Evolutionary conservation across 2,888 invertebrate genomes (phyloP), one percentile per base, ranked within the genome.

Genomic region (Acrobasis consociella): DNA sequence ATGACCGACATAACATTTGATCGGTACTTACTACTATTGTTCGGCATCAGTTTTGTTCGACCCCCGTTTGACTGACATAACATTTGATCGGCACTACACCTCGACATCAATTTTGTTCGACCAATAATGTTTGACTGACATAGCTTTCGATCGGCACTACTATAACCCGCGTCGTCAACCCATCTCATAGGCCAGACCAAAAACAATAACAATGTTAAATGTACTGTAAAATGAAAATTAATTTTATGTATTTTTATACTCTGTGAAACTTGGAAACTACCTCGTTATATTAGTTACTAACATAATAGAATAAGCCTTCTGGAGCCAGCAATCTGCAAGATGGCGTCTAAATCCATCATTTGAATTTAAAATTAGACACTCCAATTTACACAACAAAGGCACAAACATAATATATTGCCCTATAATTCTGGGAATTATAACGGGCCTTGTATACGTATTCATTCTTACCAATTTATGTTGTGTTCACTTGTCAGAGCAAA

Each of bases 331-430:
- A 49, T 49, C 49, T 58, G 49, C 38, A 50, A 38, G 59, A 17
- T 15, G 22, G 64, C 66, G 61, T 62, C 58, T 65, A 63, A 62
- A 53, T 65, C 65, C 65, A 66, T 68, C 63, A 72, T 71, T 70
- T 67, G 69, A 72, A 73, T 69, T 69, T 68, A 67, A 68, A 72
- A 73, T 72, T 64, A 67, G 49, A n/a, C 38, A 56, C 22, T 59
- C 37, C 50, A 37, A 59, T 59, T 59, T 59, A 50, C 59, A 50
- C 50, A 59, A 50, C 59, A 59, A 59, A 59, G 59, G 38, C 38
- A 38, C 49, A 59, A 49, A 49, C 15, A 49, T 49, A 39, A 39
- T 55, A 58, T 58, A 58, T 58, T 58, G 58, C 49, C 58, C 49
- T 58, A 58, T 58, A 58, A 58, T 58, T 58, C 49, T 49, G 58